Evolutionary conservation across 2,888 invertebrate genomes (phyloP).

Genomic region (Drosophila koepferae): DNA sequence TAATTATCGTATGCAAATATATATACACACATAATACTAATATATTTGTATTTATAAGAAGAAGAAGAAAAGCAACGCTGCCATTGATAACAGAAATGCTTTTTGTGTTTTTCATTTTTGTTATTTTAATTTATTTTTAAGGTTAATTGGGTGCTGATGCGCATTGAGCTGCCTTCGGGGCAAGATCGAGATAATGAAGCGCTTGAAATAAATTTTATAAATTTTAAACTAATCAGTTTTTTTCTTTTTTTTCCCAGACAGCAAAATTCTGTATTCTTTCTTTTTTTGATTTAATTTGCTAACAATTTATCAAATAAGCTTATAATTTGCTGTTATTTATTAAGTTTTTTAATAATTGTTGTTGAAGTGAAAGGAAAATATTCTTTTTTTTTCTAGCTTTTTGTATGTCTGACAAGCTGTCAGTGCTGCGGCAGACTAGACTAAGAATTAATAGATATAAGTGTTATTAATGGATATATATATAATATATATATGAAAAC

Average conservation of each 20-base stretch:
- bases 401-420: too few relatives aligned
- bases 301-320: conserved; percentile 1
- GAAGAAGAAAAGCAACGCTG: conserved; percentile 12
- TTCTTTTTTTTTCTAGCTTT: too few relatives aligned
- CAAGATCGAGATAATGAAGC: conserved; percentile 40
- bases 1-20: conserved; percentile 63
- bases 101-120: conserved; percentile 16
- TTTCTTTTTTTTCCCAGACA: conserved; percentile 15
- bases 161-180: conserved; percentile 22
- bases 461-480: too few relatives aligned
- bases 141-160: conserved; percentile 67
- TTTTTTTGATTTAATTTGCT: conserved; percentile 3
- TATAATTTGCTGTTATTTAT: neutral
- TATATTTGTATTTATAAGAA: conserved; percentile 4
- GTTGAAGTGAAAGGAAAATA: neutral
- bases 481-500: too few relatives aligned
- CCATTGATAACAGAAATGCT: conserved; percentile 43
- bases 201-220: conserved; percentile 31
- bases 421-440: too few relatives aligned
- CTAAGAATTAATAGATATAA: too few relatives aligned
- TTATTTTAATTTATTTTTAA: conserved; percentile 54
- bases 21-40: conserved; percentile 15
- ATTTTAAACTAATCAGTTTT: conserved; percentile 6
- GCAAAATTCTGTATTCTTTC: neutral
- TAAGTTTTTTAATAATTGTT: neutral